Evolutionary conservation across 2,888 invertebrate genomes (phyloP).

Genomic region (Patella caerulea): DNA sequence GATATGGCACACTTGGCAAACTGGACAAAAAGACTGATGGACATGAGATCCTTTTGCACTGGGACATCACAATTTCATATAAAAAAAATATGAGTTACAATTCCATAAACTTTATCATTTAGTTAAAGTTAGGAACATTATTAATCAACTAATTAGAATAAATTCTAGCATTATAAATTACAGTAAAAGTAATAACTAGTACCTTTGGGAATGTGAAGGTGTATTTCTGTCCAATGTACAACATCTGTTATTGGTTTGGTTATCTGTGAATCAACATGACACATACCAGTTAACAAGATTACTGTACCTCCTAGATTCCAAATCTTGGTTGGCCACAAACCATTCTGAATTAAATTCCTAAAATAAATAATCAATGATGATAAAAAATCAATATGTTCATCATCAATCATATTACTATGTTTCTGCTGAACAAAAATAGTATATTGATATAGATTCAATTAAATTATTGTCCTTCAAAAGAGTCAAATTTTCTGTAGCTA

Average conservation of each 20-base stretch:
- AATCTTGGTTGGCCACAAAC: constrained; percentile 73
- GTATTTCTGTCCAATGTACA: constrained; percentile 56
- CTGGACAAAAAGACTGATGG: constrained; percentile 9
- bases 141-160: too few species aligned
- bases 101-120: too few species aligned
- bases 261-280: constrained; percentile 65
- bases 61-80: too few species aligned
- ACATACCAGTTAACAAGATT: constrained; percentile 63
- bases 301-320: constrained; percentile 71
- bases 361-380: constrained; percentile 31
- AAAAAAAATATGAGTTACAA: too few species aligned
- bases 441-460: too few species aligned
- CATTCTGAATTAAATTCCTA: constrained; percentile 73
- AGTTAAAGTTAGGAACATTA: too few species aligned
- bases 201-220: constrained; percentile 57
- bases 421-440: too few species aligned
- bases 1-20: background rate
- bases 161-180: too few species aligned
- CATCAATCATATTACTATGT: too few species aligned
- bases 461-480: too few species aligned
- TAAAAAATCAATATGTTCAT: too few species aligned
- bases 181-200: constrained; percentile 11
- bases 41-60: background rate
- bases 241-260: constrained; percentile 55
- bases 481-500: too few species aligned